Evolutionary conservation across 1,140 invertebrate genomes (phyloP), one percentile per base, ranked within the genome.

Genomic region (Bradysia coprophila): DNA sequence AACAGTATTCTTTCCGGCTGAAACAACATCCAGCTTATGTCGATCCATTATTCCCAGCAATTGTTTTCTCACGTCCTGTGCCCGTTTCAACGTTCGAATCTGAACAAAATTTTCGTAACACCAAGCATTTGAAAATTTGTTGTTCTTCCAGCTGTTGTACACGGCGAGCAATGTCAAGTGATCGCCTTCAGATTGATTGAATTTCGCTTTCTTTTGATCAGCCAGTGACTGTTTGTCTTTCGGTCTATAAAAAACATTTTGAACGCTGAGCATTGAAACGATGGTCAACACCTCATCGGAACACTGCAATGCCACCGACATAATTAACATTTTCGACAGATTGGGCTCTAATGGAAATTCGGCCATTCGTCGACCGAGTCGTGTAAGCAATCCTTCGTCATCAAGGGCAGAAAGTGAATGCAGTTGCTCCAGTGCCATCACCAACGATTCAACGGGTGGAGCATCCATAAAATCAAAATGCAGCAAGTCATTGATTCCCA

Each of bases 401-500:
- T 99, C 95, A 0, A 99, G 66, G 1, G 96, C 95, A 48, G 90
- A 94, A 0, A 99, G 67, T 9, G 93, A 96, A 65, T 99, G 94
- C 21, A 99, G 66, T 49, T 95, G 89, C 59, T 97, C 93, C 45
- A 99, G 66, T 4, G 96, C 96, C 76, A 96, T 94, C 13, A 98
- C 92, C 34, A 99, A 69, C 0, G 92, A 86, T 60, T 95, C 90
- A 8, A 95, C 89, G 0, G 95, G 94, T 9, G 96, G 96, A 0
- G 95, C 88, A 62, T 99, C 96, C 95, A 99, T 98, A 62, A 99
- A 99, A 67, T 98, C 94, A 63, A 99, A 99, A 55, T 93, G 83
- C n/a, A 99, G 62, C n/a, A 99, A 66, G 65, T 99, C 95, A 62
- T 99, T 98, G 39, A 99, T 98, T 5, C 96, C 96, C 93, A 99